phyloP scores from a whole-genome alignment of 2,113 vertebrate genomes.

The Strigops habroptila region DNA sequence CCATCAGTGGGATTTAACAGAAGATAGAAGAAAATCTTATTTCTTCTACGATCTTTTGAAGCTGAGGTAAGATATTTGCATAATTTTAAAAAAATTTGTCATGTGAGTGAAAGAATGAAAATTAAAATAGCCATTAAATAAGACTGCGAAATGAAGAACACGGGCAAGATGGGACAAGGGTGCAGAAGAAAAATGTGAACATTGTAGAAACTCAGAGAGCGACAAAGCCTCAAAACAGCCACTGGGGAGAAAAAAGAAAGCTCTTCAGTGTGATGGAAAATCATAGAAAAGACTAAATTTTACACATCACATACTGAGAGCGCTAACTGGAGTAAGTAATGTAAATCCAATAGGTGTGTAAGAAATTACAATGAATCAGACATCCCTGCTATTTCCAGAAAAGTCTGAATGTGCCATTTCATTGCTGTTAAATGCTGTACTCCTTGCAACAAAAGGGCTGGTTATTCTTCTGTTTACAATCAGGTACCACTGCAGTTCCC shows the following conservation, averaged over 20 bases:
- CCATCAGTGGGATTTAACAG: background rate
- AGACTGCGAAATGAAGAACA: conserved; percentile 21
- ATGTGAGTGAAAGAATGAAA: background rate
- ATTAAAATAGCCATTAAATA: conserved; percentile 28
- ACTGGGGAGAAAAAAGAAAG: background rate
- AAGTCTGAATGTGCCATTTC: background rate
- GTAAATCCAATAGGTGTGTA: background rate
- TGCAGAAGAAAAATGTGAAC: background rate
- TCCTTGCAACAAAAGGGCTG: background rate
- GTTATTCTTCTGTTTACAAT: background rate
- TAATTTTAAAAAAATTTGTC: background rate
- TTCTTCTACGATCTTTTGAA: background rate
- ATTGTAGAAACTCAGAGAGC: background rate
- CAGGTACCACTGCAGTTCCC: background rate
- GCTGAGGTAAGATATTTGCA: background rate
- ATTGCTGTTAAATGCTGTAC: background rate
- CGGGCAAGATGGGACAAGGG: background rate
- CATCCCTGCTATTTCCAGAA: background rate
- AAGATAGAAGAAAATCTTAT: background rate
- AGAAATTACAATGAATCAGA: background rate
- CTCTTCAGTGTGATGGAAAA: background rate
- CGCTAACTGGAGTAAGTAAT: background rate
- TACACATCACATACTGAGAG: background rate
- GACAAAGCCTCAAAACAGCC: background rate
- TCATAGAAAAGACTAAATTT: background rate